phyloP scores from a whole-genome alignment of 1,140 invertebrate genomes.

The Acromyrmex echinatior region DNA sequence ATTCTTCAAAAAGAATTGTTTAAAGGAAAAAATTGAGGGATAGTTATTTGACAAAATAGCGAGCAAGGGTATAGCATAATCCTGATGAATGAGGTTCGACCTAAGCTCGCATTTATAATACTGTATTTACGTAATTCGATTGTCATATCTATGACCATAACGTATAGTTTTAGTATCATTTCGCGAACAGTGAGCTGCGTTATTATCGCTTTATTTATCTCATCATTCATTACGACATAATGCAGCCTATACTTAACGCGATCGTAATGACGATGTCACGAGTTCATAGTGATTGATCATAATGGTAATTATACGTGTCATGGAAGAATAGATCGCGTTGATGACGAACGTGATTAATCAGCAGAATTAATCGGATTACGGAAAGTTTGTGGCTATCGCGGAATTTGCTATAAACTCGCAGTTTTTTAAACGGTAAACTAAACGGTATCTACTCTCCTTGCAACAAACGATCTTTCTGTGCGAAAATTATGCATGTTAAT shows the following conservation, averaged over 20 bases:
- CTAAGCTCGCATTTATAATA: background rate
- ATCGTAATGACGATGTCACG: slow-evolving; percentile 4
- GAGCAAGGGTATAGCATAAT: background rate
- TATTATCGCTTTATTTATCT: background rate
- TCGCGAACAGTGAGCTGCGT: background rate
- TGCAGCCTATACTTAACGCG: background rate
- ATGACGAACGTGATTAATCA: background rate
- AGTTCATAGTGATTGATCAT: background rate
- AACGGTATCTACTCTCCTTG: background rate
- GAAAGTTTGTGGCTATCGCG: background rate
- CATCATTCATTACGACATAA: background rate
- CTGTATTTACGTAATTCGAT: slow-evolving; percentile 23
- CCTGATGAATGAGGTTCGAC: background rate
- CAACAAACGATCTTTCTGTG: background rate
- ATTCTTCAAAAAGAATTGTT: background rate
- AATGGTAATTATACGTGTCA: background rate
- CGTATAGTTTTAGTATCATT: slow-evolving; percentile 20
- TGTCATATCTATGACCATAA: background rate
- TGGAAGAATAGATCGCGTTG: background rate
- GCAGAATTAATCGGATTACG: background rate
- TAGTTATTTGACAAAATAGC: background rate
- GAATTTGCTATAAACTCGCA: background rate
- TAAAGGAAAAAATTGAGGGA: background rate
- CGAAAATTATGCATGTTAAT: background rate
- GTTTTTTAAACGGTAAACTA: background rate